These are phyloP conservation scores for Zalophus californianus DNA, from an alignment of 2,797 vertebrate species.

Conservation along the genomic window DNA sequence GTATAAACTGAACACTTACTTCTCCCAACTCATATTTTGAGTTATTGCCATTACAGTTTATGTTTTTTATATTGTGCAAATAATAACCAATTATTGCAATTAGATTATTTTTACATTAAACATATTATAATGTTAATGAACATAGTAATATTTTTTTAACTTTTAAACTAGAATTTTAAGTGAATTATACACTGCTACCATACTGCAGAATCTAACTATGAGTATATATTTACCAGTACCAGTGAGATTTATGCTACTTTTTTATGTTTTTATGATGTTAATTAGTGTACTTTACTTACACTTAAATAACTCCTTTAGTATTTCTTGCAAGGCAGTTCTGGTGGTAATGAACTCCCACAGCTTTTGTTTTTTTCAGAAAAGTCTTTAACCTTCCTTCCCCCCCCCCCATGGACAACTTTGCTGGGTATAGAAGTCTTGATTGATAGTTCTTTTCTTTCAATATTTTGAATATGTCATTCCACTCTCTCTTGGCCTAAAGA, in stretches of 20 bases:
- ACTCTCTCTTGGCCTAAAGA: not conserved
- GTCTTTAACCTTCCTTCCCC: not conserved
- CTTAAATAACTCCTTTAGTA: not conserved
- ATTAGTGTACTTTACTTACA: not conserved
- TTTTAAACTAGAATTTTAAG: not conserved
- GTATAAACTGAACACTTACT: not conserved
- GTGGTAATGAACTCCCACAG: not conserved
- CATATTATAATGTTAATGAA: not conserved
- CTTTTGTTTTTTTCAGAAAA: not conserved
- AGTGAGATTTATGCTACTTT: not conserved
- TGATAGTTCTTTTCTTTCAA: not conserved
- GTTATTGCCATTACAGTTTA: not conserved
- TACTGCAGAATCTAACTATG: not conserved
- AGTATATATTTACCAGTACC: not conserved
- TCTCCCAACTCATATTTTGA: not conserved
- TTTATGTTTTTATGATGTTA: not conserved
- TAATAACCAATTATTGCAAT: not conserved
- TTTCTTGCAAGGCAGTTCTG: not conserved
- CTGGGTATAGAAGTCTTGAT: not conserved
- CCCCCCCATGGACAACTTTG: not conserved
- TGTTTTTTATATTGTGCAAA: not conserved
- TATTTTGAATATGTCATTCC: not conserved
- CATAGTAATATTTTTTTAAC: not conserved
- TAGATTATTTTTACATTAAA: not conserved
- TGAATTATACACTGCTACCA: not conserved